These are phyloP conservation scores for Zaprionus africanus DNA, from an alignment of 1,140 invertebrate genomes.

Conservation along the genomic window DNA sequence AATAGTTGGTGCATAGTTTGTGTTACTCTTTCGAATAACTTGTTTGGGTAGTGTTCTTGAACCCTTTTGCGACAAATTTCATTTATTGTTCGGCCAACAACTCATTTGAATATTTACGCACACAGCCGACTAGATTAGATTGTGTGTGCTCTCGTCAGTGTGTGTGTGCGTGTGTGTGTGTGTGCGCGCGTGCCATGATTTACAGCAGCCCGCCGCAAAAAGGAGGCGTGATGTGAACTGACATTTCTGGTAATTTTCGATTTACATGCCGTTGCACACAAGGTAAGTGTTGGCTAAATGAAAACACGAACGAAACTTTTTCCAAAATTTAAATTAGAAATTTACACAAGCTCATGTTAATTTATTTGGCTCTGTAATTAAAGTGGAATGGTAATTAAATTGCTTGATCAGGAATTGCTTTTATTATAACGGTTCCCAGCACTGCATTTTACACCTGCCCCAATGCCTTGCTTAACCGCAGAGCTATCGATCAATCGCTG, in stretches of 20 bases:
- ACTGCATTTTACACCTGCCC: constrained; percentile 56
- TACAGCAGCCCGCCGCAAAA: constrained; percentile 44
- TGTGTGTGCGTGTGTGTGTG: constrained; percentile 33
- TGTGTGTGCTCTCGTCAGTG: constrained; percentile 17
- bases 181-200: constrained; percentile 54
- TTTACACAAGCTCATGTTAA: not conserved
- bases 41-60: constrained; percentile 1
- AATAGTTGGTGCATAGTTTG: constrained; percentile 26
- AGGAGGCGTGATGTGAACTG: constrained; percentile 69
- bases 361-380: not conserved
- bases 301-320: not conserved
- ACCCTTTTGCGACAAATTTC: not conserved
- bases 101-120: constrained; percentile 71
- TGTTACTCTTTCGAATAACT: constrained; percentile 6
- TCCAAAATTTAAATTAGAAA: not conserved
- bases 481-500: constrained; percentile 9
- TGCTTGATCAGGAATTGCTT: not conserved
- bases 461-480: constrained; percentile 69
- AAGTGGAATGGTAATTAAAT: not conserved
- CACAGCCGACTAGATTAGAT: constrained; percentile 46
- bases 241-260: constrained; percentile 76
- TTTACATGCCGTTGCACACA: constrained; percentile 72
- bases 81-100: constrained; percentile 46
- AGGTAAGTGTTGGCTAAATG: constrained; percentile 52
- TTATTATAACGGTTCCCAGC: not conserved